These are phyloP conservation scores for Ips typographus DNA, from an alignment of 1,140 invertebrate species.

Conservation along the genomic window DNA sequence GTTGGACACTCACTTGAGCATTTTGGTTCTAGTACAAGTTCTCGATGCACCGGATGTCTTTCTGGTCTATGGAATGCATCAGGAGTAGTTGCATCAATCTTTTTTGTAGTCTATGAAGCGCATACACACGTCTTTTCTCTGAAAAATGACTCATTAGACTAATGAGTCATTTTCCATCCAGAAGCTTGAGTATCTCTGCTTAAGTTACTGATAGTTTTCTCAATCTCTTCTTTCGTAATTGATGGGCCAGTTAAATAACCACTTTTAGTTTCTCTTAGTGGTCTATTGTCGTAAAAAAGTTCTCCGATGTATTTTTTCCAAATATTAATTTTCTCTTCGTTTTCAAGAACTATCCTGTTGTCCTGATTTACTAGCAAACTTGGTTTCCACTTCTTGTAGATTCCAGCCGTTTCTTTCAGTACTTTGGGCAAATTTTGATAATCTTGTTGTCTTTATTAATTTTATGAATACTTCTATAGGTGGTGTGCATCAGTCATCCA, in stretches of 20 bases:
- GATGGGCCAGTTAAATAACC: no score
- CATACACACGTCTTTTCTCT: no score
- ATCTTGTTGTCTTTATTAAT: neutral
- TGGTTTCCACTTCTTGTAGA: constrained; percentile 2
- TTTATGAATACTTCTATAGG: neutral
- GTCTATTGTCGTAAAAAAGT: constrained; percentile 5
- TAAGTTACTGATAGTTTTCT: constrained; percentile 9
- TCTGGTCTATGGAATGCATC: neutral
- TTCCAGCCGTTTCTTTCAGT: constrained; percentile 10
- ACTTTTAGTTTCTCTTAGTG: neutral
- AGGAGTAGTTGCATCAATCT: neutral
- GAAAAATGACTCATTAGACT: no score
- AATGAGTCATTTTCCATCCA: no score
- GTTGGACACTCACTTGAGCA: neutral
- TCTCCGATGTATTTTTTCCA: constrained; percentile 13
- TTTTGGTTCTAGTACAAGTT: neutral
- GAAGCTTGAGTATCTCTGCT: no score
- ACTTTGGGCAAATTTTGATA: constrained; percentile 5
- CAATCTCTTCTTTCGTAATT: constrained; percentile 1
- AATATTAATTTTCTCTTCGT: constrained; percentile 12
- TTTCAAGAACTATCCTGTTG: constrained; percentile 11
- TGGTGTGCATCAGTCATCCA: neutral
- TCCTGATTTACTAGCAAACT: constrained; percentile 2
- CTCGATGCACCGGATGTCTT: neutral
- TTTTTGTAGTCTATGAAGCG: neutral